phyloP scores from a whole-genome alignment of 2,113 vertebrate species.

The rabbit (Oryctolagus cuniculus) region DNA sequence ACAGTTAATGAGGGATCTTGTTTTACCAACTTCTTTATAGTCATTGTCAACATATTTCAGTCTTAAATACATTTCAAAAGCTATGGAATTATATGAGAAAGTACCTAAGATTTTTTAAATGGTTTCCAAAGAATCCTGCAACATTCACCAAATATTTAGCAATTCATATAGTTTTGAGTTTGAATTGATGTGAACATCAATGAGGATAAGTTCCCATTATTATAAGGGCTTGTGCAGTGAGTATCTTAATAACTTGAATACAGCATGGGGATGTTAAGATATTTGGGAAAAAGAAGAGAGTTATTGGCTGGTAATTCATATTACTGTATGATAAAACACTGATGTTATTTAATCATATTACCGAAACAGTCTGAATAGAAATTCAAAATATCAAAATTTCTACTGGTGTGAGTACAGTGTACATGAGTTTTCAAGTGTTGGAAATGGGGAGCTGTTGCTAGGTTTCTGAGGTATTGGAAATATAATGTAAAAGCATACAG shows the following conservation, averaged over 20 bases:
- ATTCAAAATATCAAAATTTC: background rate
- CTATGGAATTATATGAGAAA: background rate
- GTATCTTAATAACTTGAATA: background rate
- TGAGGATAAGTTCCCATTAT: background rate
- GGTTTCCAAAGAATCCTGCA: background rate
- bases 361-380: background rate
- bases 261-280: background rate
- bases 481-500: background rate
- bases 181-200: background rate
- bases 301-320: background rate
- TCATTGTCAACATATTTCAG: conserved; percentile 22
- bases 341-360: background rate
- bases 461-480: background rate
- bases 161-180: conserved; percentile 25
- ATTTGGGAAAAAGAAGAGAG: conserved; percentile 1
- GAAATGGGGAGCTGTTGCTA: background rate
- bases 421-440: background rate
- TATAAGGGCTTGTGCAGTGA: background rate
- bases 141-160: conserved; percentile 37
- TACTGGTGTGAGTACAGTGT: background rate
- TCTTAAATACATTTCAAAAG: conserved; percentile 40
- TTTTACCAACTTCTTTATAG: background rate
- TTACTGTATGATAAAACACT: background rate
- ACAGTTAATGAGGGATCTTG: background rate
- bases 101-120: background rate